Evolutionary conservation across 2,113 vertebrate genomes (phyloP).

Genomic region (Sceloporus tristichus): DNA sequence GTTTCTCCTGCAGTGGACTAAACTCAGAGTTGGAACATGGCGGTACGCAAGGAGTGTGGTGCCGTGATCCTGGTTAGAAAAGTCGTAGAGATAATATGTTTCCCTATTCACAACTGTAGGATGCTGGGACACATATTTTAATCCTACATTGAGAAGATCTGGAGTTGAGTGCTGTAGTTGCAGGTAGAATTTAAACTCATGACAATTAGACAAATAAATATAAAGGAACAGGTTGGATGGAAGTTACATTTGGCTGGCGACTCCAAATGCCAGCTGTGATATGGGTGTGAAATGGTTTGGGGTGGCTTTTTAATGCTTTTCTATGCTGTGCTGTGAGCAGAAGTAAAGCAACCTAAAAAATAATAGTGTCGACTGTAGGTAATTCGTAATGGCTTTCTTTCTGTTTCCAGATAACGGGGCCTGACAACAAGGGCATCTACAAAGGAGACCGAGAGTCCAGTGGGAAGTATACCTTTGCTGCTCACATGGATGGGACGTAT

Average conservation of each 20-base stretch:
- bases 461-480: constrained; percentile 97
- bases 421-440: constrained; percentile 96
- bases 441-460: constrained; percentile 98
- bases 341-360: too few relatives aligned
- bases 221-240: background rate
- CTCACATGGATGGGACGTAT: constrained; percentile 98
- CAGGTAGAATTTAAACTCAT: background rate
- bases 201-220: background rate
- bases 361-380: too few relatives aligned
- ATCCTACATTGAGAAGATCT: background rate
- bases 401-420: constrained; percentile 90
- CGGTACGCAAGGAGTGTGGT: background rate
- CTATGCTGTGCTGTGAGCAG: background rate
- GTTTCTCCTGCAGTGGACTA: background rate
- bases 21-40: background rate
- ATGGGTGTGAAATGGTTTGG: background rate
- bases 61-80: background rate
- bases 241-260: background rate
- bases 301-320: background rate
- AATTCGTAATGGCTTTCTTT: constrained; percentile 19
- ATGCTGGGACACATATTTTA: background rate
- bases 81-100: background rate
- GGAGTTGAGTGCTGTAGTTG: background rate
- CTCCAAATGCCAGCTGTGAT: too few relatives aligned
- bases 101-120: fast-evolving